Conservation (phyloP, 1,140 invertebrate species). For the Drosophila lacertosa region DNA sequence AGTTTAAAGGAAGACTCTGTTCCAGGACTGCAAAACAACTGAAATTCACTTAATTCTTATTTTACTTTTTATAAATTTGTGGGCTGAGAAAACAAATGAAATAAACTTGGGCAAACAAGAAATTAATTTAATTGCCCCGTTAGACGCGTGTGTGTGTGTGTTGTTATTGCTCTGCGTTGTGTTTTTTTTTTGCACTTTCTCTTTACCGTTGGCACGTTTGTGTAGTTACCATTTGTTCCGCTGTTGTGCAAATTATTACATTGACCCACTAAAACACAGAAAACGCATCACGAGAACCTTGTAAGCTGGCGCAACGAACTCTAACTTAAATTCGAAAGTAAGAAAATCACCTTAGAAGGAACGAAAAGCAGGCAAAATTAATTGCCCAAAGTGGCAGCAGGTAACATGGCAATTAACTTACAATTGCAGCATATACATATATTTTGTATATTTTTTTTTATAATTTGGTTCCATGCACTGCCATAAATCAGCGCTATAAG, state of each 20-base stretch:
- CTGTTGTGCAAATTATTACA: conserved; percentile 76
- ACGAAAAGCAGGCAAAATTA: conserved; percentile 35
- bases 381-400: conserved; percentile 38
- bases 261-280: conserved; percentile 67
- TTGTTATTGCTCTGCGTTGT: conserved; percentile 31
- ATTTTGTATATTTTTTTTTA: conserved; percentile 27
- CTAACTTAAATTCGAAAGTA: conserved; percentile 1
- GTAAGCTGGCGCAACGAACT: conserved; percentile 1
- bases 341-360: background rate
- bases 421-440: conserved; percentile 30
- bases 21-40: conserved; percentile 6
- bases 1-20: background rate
- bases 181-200: conserved; percentile 60
- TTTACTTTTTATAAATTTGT: no score
- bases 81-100: conserved; percentile 61
- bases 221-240: conserved; percentile 60
- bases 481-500: conserved; percentile 51
- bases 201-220: conserved; percentile 61
- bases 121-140: conserved; percentile 8
- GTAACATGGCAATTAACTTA: conserved; percentile 64
- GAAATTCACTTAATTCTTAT: background rate
- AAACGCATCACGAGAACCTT: conserved; percentile 23
- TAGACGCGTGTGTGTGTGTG: conserved; percentile 1
- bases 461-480: conserved; percentile 24
- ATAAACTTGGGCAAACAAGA: no score